Evolutionary conservation across 2,888 invertebrate species (phyloP), one percentile per base, ranked within the genome.

Genomic region (Xestia xanthographa): DNA sequence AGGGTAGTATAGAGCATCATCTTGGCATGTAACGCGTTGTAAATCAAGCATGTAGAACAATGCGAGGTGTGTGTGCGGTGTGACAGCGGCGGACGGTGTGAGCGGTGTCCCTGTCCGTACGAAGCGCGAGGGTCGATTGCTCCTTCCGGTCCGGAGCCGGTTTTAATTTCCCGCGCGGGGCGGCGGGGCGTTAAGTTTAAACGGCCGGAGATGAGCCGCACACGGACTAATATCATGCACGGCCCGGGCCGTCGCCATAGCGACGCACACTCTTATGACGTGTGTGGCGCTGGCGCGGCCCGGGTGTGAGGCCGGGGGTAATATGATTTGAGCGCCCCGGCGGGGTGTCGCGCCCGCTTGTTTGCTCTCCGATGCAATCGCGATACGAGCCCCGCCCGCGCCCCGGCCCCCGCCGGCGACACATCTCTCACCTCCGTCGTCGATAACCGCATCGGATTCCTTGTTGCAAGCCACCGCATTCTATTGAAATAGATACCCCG

Each of bases 231-330:
- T 96, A 95, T 96, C 95, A 96, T 96, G 96, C 96, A 96, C 94
- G 95, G 94, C 97, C 97, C 97, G 97, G 97, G 97, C 97, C 95
- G 97, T 97, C 97, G 97, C 97, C 97, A 97, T 97, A 96, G 97
- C 97, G 97, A 97, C 97, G 97, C 97, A 97, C 97, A 96, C 97
- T 97, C 97, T 97, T 97, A 97, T 97, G 97, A 97, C 97, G 97
- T 97, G 97, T 97, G 97, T 92, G 94, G 93, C 88, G 94, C 60
- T 60, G 94, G 93, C 89, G 94, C 90, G 90, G 89, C 86, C 87
- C 91, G 92, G 93, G 95, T 94, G 94, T 94, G 95, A 93, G 95
- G 92, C 92, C 90, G 95, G 95, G 95, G 96, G 96, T 96, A 96
- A 96, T 96, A 96, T 96, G 96, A 96, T 96, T 96, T 96, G 95